Percentiles rank a stretch among this genome's conserved stretches.
These are phyloP conservation scores for Aphrocallistes beatrix DNA, from an alignment of 37 sponge, comb jelly and placozoan species.

Conservation along the genomic window DNA sequence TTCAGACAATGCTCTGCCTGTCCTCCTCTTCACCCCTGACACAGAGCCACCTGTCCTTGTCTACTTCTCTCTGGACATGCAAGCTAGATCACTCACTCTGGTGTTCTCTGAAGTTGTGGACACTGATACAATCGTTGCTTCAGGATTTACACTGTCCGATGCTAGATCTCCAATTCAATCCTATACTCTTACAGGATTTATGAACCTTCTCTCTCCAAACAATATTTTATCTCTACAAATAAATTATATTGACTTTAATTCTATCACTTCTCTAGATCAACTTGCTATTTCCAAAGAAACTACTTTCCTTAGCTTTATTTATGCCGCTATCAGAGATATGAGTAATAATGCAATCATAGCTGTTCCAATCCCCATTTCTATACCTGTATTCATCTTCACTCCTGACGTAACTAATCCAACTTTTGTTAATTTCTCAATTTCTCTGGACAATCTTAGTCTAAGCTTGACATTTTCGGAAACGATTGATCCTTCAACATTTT, in stretches of 20 bases:
- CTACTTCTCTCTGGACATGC: slow-evolving; percentile 53
- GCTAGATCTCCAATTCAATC: slow-evolving; percentile 26
- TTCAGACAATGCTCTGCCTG: slow-evolving; percentile 20
- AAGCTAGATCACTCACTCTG: slow-evolving; percentile 39
- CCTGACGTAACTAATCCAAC: slow-evolving; percentile 43
- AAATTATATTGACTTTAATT: slow-evolving; percentile 38
- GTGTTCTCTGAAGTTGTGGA: slow-evolving; percentile 68
- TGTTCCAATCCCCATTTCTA: slow-evolving; percentile 25
- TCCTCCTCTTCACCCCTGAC: slow-evolving; percentile 32
- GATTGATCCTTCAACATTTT: slow-evolving; percentile 37
- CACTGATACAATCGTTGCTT: slow-evolving; percentile 37
- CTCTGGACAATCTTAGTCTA: slow-evolving; percentile 35
- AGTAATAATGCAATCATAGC: slow-evolving; percentile 49
- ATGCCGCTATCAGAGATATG: slow-evolving; percentile 50
- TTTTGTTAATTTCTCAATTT: slow-evolving; percentile 40
- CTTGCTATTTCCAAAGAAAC: slow-evolving; percentile 44
- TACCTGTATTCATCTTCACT: slow-evolving; percentile 24
- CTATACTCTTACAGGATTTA: neutral
- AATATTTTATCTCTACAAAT: slow-evolving; percentile 31
- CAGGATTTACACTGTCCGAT: neutral
- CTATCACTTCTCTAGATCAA: slow-evolving; percentile 44
- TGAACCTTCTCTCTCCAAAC: neutral
- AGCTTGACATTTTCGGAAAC: slow-evolving; percentile 62
- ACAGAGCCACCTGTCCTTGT: slow-evolving; percentile 36
- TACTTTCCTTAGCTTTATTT: slow-evolving; percentile 56